phyloP scores from a whole-genome alignment of 1,140 invertebrate species.

The Holotrichia oblita region DNA sequence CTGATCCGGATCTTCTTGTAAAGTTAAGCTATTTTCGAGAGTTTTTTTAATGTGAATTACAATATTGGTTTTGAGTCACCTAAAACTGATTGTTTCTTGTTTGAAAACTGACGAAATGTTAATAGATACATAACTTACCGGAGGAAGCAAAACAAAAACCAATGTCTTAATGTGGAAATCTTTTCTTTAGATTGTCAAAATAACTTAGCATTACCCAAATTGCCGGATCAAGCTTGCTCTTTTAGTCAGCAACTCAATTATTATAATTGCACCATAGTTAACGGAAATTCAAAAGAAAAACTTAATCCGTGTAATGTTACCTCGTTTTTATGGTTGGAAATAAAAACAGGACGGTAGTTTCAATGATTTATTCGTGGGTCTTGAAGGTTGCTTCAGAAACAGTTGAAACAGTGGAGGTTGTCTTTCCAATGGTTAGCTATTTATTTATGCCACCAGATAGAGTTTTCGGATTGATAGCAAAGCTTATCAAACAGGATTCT shows the following conservation, averaged over 20 bases:
- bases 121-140: neutral
- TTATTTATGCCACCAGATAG: too few species aligned
- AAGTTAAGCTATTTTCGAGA: neutral
- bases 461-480: too few species aligned
- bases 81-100: neutral
- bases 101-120: neutral
- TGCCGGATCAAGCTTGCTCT: neutral
- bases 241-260: too few species aligned
- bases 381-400: neutral
- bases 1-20: neutral
- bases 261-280: neutral
- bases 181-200: neutral
- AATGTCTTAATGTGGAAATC: too few species aligned
- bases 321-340: neutral
- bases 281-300: too few species aligned
- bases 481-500: too few species aligned
- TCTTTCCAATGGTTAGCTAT: neutral
- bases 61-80: neutral
- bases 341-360: neutral
- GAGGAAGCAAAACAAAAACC: neutral
- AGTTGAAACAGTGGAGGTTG: neutral
- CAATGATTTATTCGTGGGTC: neutral
- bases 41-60: neutral
- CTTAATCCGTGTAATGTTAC: neutral
- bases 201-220: too few species aligned